phyloP scores from a whole-genome alignment of 2,113 vertebrate species.

The Talpa occidentalis region DNA sequence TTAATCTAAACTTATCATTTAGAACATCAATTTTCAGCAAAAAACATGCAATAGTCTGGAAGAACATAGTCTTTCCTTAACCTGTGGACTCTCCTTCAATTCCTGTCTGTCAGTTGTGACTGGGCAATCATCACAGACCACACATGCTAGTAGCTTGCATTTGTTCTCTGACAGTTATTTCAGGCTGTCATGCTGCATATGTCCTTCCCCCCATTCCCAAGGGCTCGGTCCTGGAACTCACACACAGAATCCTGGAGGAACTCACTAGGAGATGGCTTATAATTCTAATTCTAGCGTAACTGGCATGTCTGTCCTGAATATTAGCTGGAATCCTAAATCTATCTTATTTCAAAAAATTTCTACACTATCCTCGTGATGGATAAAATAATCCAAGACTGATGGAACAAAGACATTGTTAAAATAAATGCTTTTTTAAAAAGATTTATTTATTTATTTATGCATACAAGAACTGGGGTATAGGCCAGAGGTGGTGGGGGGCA shows the following conservation, averaged over 20 bases:
- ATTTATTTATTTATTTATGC: no score
- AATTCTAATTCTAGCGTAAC: not conserved
- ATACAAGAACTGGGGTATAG: no score
- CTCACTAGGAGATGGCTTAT: not conserved
- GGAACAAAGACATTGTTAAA: slow-evolving; percentile 40
- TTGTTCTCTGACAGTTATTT: no score
- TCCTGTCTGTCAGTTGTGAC: not conserved
- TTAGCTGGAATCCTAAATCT: slow-evolving; percentile 11
- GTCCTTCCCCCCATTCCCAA: not conserved
- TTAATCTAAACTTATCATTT: slow-evolving; percentile 34
- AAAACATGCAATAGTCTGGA: not conserved
- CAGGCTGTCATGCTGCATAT: not conserved
- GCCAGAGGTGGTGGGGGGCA: no score
- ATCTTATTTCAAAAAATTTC: slow-evolving; percentile 12
- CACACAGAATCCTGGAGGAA: not conserved
- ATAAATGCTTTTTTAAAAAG: not conserved
- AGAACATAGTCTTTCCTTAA: not conserved
- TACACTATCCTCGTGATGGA: slow-evolving; percentile 19
- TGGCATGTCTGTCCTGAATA: not conserved
- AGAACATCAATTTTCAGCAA: slow-evolving; percentile 7
- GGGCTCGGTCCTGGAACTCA: not conserved
- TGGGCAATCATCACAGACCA: no score
- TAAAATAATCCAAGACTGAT: not conserved
- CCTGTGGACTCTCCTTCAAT: not conserved
- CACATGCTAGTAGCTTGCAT: no score